Conservation (phyloP, 2,797 vertebrate species). For the Phalloptychus januarius region DNA sequence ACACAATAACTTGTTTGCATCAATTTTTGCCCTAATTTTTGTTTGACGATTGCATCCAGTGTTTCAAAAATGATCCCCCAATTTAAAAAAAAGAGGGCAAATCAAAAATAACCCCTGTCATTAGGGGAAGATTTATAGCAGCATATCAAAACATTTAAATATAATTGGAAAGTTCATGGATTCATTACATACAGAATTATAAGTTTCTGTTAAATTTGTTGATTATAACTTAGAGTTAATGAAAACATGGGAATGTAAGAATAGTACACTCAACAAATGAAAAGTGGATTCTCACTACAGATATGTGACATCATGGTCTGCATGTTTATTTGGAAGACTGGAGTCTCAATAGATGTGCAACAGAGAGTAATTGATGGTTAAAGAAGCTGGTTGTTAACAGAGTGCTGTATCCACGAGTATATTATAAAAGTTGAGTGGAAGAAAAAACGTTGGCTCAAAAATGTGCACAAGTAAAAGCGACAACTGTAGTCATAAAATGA, state of each 20-base stretch:
- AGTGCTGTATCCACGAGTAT: not conserved
- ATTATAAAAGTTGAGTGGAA: not conserved
- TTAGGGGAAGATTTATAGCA: conserved; percentile 59
- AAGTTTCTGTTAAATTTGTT: not conserved
- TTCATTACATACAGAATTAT: not conserved
- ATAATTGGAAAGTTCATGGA: not conserved
- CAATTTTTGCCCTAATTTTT: conserved; percentile 52
- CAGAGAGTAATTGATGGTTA: not conserved
- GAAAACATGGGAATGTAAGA: not conserved
- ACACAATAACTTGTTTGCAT: conserved; percentile 39
- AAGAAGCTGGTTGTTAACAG: not conserved
- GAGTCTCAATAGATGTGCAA: not conserved
- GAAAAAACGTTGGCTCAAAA: not conserved
- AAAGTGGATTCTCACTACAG: not conserved
- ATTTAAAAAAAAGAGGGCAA: conserved; percentile 71
- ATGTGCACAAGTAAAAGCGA: not conserved
- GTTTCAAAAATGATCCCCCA: conserved; percentile 80
- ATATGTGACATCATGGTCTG: not conserved
- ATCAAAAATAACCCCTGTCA: conserved; percentile 69
- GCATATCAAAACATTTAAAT: not conserved
- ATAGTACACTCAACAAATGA: not conserved
- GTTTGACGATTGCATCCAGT: conserved; percentile 70
- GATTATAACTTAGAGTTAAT: not conserved
- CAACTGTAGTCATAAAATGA: not conserved
- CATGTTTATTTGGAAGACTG: not conserved